These are phyloP conservation scores for Arnoldichthys spilopterus DNA, from an alignment of 2,797 vertebrate species.

Conservation along the genomic window DNA sequence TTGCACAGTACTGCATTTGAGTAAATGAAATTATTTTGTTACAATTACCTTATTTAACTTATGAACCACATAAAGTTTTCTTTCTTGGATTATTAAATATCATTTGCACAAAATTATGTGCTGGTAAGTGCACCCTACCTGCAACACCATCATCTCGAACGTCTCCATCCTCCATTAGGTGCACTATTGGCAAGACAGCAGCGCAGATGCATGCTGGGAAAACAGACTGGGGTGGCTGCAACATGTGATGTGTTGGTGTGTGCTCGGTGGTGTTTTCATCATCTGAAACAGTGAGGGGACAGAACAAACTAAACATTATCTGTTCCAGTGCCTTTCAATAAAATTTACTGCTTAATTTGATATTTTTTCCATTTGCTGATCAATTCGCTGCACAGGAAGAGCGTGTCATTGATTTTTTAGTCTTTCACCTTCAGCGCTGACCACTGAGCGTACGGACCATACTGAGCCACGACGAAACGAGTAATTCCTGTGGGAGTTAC, in stretches of 20 bases:
- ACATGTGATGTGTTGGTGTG: conserved; percentile 93
- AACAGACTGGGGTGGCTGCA: conserved; percentile 95
- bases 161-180: conserved; percentile 97
- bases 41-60: no score
- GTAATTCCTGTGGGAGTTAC: conserved; percentile 97
- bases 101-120: background rate
- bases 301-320: background rate
- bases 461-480: conserved; percentile 95
- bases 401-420: background rate
- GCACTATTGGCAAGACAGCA: conserved; percentile 95
- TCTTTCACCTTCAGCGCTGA: conserved; percentile 91
- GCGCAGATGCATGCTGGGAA: conserved; percentile 99
- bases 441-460: conserved; percentile 93
- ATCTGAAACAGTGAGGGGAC: conserved; percentile 72
- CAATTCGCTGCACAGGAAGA: background rate
- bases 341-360: background rate
- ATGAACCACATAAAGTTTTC: no score
- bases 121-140: conserved; percentile 71
- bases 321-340: background rate
- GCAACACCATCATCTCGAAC: conserved; percentile 97
- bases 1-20: no score
- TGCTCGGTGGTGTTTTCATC: conserved; percentile 96
- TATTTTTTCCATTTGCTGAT: background rate
- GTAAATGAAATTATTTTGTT: no score
- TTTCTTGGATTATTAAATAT: no score